Base-by-base conservation (phyloP, 2,797 vertebrate genomes). In the Lophura swinhoii region DNA sequence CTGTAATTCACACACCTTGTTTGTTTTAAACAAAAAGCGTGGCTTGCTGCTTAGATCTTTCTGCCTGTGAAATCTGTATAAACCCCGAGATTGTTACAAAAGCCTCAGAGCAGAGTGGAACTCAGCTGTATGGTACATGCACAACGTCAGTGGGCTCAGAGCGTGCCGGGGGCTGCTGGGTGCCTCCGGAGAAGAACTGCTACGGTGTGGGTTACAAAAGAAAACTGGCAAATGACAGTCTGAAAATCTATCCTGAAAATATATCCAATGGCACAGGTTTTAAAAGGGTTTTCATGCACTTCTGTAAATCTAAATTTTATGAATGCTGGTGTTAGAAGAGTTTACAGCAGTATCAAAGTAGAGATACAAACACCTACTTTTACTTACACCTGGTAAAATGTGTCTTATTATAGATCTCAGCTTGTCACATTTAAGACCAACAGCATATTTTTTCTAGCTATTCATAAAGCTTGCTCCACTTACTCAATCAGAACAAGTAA, bases 41-140 rank as follows among this genome's bases (percentile, higher is more conserved):
- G 7, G 6, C 21, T 71, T 35, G 17, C 13, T 62, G 24, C 18
- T 31, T 14, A 71, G 67, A 53, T 21, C 17, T 11, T 51, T 15
- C n/a, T 41, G 28, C 10, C 53, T 20, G 9, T 1, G 2, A 28
- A 1, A 28, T 14, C 44, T 44, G n/a, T 14, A n/a, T 0, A 4
- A 44, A 9, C 43, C 29, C 29, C 12, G n/a, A 39, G 35, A 6
- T 49, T 5, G 1, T 24, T 5, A 41, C 18, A 16, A 69, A 51
- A 72, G 28, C 28, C 37, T 62, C 1, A 0, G 33, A 39, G 53
- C 6, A 87, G 4, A 37, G 26, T 1, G 24, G 1, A 4, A 7
- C 29, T 56, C 1, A 0, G 22, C 12, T 3, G 0, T 23, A 37
- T 1, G 1, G 1, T 11, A 4, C 0, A 0, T 26, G 16, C 3